Evolutionary conservation across 2,797 vertebrate species (phyloP).

Genomic region (Natrix natrix): DNA sequence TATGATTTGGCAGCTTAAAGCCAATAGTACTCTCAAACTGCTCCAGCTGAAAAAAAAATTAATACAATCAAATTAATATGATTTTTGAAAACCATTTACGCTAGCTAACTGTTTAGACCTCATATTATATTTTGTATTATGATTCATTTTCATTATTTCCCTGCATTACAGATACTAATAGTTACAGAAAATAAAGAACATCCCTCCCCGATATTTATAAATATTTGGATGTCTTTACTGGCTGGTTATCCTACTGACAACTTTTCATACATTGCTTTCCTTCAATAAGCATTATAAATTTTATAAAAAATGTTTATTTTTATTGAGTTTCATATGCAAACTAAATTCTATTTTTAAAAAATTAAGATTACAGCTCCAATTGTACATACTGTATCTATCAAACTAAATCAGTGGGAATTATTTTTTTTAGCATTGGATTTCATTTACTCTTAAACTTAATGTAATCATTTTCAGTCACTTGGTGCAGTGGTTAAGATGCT

Average conservation of each 20-base stretch:
- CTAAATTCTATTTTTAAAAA: background rate
- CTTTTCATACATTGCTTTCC: background rate
- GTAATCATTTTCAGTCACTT: background rate
- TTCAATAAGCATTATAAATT: background rate
- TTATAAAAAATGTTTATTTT: background rate
- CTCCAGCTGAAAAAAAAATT: constrained; percentile 80
- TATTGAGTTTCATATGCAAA: background rate
- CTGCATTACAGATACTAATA: background rate
- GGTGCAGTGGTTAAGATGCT: background rate
- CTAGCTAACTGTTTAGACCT: constrained; percentile 7
- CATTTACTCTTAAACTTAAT: background rate
- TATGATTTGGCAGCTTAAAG: constrained; percentile 96
- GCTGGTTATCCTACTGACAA: background rate
- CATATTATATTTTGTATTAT: constrained; percentile 18
- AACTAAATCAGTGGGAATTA: background rate
- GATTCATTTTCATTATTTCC: constrained; percentile 26
- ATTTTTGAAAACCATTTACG: constrained; percentile 39
- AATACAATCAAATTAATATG: constrained; percentile 45
- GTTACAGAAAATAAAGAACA: constrained; percentile 14
- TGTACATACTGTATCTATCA: background rate
- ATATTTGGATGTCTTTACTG: constrained; percentile 14
- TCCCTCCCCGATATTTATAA: background rate
- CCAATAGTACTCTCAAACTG: constrained; percentile 99
- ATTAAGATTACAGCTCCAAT: background rate
- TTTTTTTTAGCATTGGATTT: background rate